A percentile compares a stretch with the other conserved stretches of the same genome.
Evolutionary conservation across 2,113 vertebrate species (phyloP).

Genomic region (Cyprinodon brontotheroides): DNA sequence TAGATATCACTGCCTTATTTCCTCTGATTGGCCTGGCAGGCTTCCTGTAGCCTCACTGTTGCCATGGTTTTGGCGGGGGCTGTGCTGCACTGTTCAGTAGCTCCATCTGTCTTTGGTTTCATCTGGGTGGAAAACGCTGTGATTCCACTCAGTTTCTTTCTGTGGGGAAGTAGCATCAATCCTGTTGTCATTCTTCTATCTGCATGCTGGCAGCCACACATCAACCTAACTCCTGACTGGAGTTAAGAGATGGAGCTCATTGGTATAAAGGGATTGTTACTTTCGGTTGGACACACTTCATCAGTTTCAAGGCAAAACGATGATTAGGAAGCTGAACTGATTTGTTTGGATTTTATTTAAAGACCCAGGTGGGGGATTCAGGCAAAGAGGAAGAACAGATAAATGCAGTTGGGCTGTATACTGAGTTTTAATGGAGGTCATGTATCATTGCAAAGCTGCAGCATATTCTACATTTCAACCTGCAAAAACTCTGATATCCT

Average conservation of each 20-base stretch:
- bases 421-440: slow-evolving; percentile 5
- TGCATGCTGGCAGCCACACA: slow-evolving; percentile 30
- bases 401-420: slow-evolving; percentile 30
- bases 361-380: slow-evolving; percentile 44
- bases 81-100: slow-evolving; percentile 53
- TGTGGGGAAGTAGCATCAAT: slow-evolving; percentile 54
- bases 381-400: slow-evolving; percentile 25
- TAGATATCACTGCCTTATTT: slow-evolving; percentile 35
- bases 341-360: slow-evolving; percentile 45
- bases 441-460: slow-evolving; percentile 1
- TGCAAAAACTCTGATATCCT: background rate
- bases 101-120: slow-evolving; percentile 72
- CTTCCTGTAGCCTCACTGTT: slow-evolving; percentile 67
- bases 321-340: slow-evolving; percentile 36
- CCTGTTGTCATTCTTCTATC: slow-evolving; percentile 54
- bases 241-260: slow-evolving; percentile 35
- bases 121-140: slow-evolving; percentile 60
- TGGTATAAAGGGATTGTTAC: slow-evolving; percentile 48
- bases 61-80: slow-evolving; percentile 68
- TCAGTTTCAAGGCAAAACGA: slow-evolving; percentile 49
- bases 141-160: slow-evolving; percentile 73
- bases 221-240: slow-evolving; percentile 32
- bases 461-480: slow-evolving; percentile 1
- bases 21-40: slow-evolving; percentile 59
- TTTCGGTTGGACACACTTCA: slow-evolving; percentile 35